phyloP scores from a whole-genome alignment of 2,888 invertebrate species.

The Spodoptera littoralis region DNA sequence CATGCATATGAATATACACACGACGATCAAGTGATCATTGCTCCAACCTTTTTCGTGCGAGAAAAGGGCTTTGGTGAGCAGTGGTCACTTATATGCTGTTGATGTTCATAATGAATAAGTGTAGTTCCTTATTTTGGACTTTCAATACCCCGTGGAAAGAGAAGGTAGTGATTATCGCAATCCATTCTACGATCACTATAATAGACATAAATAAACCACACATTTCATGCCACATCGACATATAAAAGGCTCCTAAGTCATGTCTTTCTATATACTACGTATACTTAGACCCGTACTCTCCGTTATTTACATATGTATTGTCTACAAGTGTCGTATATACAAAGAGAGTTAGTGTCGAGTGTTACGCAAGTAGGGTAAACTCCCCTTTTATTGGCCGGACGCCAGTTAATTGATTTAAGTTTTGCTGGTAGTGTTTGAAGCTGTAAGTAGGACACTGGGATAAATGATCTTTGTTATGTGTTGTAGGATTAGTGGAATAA shows the following conservation, averaged over 20 bases:
- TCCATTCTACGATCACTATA: no score
- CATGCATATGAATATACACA: no score
- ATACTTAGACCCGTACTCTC: conserved; percentile 19
- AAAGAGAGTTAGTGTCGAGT: conserved; percentile 14
- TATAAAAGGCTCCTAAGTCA: conserved; percentile 43
- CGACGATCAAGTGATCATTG: no score
- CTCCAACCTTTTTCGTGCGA: no score
- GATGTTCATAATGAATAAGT: no score
- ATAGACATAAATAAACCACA: no score
- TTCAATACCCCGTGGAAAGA: no score
- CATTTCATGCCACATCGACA: conserved; percentile 19
- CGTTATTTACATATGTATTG: conserved; percentile 46
- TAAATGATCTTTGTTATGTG: background rate
- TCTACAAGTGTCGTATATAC: conserved; percentile 17
- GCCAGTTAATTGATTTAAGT: conserved; percentile 17
- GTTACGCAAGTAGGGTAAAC: conserved; percentile 25
- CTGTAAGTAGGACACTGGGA: background rate
- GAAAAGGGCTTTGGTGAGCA: no score
- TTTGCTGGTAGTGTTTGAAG: conserved; percentile 9
- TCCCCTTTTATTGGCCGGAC: conserved; percentile 7
- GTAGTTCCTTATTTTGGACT: no score
- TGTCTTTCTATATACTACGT: conserved; percentile 44
- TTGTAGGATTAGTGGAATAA: background rate
- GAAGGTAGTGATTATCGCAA: no score
- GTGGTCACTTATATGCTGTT: no score